phyloP scores from a whole-genome alignment of 2,888 invertebrate genomes.

The Phortica magna region DNA sequence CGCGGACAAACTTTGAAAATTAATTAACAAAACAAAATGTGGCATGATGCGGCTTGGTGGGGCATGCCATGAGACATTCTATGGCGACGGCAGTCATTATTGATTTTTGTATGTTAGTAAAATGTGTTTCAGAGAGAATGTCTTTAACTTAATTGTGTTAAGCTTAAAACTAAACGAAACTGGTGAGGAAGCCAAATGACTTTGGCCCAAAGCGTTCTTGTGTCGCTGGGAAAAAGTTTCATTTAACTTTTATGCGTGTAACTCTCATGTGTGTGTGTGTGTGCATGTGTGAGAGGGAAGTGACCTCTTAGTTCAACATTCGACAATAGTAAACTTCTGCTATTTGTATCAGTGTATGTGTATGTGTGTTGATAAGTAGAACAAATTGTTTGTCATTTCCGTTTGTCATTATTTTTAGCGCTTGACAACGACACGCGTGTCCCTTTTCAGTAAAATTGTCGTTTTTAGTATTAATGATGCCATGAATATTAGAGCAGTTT shows the following conservation, averaged over 20 bases:
- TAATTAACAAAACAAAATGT: conserved; percentile 7
- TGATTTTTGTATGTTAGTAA: conserved; percentile 18
- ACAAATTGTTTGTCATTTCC: conserved; percentile 8
- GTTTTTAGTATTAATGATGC: neutral
- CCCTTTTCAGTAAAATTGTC: neutral
- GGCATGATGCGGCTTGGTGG: neutral
- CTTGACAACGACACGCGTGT: neutral
- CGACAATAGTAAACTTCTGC: neutral
- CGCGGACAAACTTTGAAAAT: neutral
- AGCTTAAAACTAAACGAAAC: neutral
- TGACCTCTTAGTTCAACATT: too few relatives aligned
- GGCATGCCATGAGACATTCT: neutral
- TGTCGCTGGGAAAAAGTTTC: neutral
- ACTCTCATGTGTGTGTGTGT: neutral
- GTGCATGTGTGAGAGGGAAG: neutral
- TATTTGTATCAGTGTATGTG: neutral
- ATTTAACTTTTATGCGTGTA: neutral
- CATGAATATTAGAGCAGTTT: neutral
- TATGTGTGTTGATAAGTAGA: neutral
- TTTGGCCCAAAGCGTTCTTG: neutral
- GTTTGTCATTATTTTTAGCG: neutral
- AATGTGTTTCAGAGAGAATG: neutral
- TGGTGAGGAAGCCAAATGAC: neutral
- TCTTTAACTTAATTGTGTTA: conserved; percentile 15
- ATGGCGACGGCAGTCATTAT: neutral